Conservation (phyloP, 2,888 invertebrate species). For the Caenorhabditis sp. region DNA sequence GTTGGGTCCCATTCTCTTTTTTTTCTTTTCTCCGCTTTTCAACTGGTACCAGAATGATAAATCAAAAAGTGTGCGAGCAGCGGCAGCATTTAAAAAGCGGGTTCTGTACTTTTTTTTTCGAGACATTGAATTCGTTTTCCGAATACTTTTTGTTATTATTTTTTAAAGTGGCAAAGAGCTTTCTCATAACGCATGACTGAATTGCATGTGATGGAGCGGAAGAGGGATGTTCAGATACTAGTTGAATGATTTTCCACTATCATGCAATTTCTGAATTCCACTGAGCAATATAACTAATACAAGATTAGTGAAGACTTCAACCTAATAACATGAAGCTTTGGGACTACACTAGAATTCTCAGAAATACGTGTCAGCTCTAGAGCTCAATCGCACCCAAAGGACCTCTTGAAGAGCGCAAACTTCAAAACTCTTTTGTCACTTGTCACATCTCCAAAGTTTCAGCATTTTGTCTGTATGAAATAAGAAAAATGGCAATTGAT, state of each 20-base stretch:
- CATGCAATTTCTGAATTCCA: constrained; percentile 12
- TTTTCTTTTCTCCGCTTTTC: not conserved
- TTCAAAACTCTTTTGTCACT: constrained; percentile 40
- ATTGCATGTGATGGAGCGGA: not conserved
- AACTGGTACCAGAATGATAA: constrained; percentile 57
- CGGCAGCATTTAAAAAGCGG: constrained; percentile 5
- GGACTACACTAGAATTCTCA: not conserved
- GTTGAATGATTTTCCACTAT: not conserved
- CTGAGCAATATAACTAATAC: too few species aligned
- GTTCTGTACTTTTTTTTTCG: constrained; percentile 9
- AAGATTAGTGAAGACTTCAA: too few species aligned
- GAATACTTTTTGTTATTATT: constrained; percentile 31
- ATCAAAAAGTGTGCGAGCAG: constrained; percentile 38
- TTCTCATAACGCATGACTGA: constrained; percentile 34
- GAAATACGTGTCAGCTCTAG: not conserved
- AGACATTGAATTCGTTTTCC: not conserved
- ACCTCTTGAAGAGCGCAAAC: constrained; percentile 36
- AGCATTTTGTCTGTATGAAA: not conserved
- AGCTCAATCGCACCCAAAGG: constrained; percentile 42
- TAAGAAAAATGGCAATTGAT: not conserved
- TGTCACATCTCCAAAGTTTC: constrained; percentile 16
- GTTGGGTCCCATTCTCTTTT: constrained; percentile 27
- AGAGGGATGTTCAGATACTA: constrained; percentile 1
- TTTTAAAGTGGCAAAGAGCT: constrained; percentile 30
- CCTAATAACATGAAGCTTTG: not conserved